Evolutionary conservation across 2,888 invertebrate genomes (phyloP), one percentile per base, ranked within the genome.

Genomic region (Blomia tropicalis): DNA sequence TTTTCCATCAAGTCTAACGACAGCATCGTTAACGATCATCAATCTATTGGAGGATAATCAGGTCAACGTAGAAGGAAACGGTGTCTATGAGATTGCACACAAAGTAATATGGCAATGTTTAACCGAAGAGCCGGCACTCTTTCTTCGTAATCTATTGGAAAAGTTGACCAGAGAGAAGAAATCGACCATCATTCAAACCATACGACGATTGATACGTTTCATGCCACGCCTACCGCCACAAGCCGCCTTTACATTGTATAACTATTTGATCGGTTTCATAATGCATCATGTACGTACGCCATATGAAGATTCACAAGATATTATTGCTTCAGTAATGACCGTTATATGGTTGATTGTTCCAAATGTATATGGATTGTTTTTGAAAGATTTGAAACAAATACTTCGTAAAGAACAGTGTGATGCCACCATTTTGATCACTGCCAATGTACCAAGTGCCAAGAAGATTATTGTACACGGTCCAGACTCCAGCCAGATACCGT

Each of bases 261-360:
- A 99, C 77, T 96, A 98, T 71, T 86, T 98, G 70, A 75, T 98
- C 69, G 98, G 98, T 1, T 98, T 93, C 72, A 89, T 98, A 2
- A 98, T 98, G 96, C 98, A 95, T 76, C 96, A 96, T 71, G 95
- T 96, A 1, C 79, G 98, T 61, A 86, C 91, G 14, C 92, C 96
- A 0, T 89, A 92, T 71, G 95, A 96, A 71, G 87, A 89, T 54
- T 91, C 92, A 0, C 92, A 93, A 71, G 85, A 90, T 69, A 81
- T 92, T 53, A 90, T 96, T 65, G 91, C 92, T 5, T 86, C 91
- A 22, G 96, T 96, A 0, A 77, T 98, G 1, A 91, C 93, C 0
- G 82, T 98, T 62, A 77, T 96, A 1, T 96, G 96, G 93, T 90
- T 93, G 87, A 92, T 96, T 27, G 93, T 95, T 0, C 96, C 98